phyloP scores from a whole-genome alignment of 2,888 invertebrate genomes.

The Andrena bucephala region DNA sequence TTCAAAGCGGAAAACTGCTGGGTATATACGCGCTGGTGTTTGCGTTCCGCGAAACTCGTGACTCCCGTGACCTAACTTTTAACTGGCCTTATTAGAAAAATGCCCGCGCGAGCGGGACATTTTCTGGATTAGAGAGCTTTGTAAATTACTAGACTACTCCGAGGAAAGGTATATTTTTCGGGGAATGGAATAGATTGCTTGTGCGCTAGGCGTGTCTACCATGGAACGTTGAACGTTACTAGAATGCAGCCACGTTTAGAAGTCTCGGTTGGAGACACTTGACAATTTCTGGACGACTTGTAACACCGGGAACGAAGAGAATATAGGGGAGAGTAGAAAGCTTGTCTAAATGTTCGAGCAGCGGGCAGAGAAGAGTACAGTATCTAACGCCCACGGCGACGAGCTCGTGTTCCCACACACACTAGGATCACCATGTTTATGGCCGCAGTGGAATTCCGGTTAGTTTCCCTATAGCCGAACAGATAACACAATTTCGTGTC shows the following conservation, averaged over 20 bases:
- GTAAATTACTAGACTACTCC: neutral
- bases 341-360: slow-evolving; percentile 50
- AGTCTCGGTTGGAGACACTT: slow-evolving; percentile 11
- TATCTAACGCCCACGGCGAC: slow-evolving; percentile 63
- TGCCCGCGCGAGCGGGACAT: slow-evolving; percentile 12
- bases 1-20: slow-evolving; percentile 28
- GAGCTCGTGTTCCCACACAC: slow-evolving; percentile 43
- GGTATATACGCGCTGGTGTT: neutral
- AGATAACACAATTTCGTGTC: slow-evolving; percentile 80
- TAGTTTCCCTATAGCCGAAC: slow-evolving; percentile 64
- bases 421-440: slow-evolving; percentile 62
- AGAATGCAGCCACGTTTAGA: neutral
- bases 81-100: slow-evolving; percentile 20
- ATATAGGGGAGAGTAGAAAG: slow-evolving; percentile 25
- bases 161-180: slow-evolving; percentile 5
- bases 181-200: neutral
- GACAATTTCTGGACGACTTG: slow-evolving; percentile 34
- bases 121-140: slow-evolving; percentile 8
- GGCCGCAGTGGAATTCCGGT: slow-evolving; percentile 77
- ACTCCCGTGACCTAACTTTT: slow-evolving; percentile 22
- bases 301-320: slow-evolving; percentile 13
- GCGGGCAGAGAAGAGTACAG: slow-evolving; percentile 34
- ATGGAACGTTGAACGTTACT: neutral
- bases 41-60: slow-evolving; percentile 9
- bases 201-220: neutral